Evolutionary conservation across 2,888 invertebrate species (phyloP), one percentile per base, ranked within the genome.

Genomic region (Pristionchus arcanus): DNA sequence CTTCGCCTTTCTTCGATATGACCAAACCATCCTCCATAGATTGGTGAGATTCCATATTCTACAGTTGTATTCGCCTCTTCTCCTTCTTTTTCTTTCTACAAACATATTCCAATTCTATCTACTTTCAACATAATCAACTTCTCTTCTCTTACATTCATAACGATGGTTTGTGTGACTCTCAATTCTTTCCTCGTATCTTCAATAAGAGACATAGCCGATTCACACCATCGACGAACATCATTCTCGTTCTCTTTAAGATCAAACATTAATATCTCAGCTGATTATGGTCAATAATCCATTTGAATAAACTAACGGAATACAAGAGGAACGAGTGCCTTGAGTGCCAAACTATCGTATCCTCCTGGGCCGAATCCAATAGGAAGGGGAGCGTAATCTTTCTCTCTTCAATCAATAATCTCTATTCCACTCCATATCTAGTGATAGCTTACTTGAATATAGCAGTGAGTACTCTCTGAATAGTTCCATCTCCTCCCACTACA

Each of bases 401-500:
- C 53, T 42, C 71, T 74, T 25, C 71, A 88, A 74, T 63, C 31
- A 74, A 55, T 13, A 21, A 42, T 63, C 31, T 63, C 31, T 15
- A 81, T 49, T 13, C 74, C 13, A 71, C 31, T 49, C 25, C 21
- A 2, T n/a, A 9, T 77, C 21, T 42, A 0, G 42, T 25, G 5
- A 4, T 13, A 34, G 1, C 77, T 28, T 21, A 84, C 86, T 91
- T 90, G 34, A 93, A 92, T 34, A 94, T 92, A 5, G 94, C 94
- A 31, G 93, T 93, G 16, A 94, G 90, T 4, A 92, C 94, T 37
- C 91, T 91, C 55, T 92, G 92, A 68, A 94, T 90, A 4, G 94
- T 95, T 90, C 94, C 95, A 90, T 95, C 95, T 7, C 95, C 95
- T 86, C 95, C 95, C 13, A 95, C 95, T 19, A 94, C 91, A 90